phyloP scores from a whole-genome alignment of 2,113 vertebrate species.

The Sclerurus mexicanus region DNA sequence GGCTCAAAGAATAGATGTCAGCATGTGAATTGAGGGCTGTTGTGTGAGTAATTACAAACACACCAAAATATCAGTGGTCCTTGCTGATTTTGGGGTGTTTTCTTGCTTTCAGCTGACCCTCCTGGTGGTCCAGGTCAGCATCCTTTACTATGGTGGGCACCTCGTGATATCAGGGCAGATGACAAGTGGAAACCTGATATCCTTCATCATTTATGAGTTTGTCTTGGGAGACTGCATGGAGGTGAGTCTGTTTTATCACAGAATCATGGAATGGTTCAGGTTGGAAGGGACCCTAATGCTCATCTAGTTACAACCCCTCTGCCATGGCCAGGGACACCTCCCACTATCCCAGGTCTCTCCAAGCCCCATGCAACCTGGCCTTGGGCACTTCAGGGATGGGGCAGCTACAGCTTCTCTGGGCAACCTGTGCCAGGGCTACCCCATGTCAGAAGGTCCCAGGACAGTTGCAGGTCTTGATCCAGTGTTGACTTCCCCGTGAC shows the following conservation, averaged over 20 bases:
- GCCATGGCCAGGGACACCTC: background rate
- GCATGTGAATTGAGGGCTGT: background rate
- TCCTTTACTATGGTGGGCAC: constrained; percentile 93
- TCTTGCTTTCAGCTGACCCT: constrained; percentile 81
- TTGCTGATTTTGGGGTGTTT: background rate
- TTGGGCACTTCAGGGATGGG: background rate
- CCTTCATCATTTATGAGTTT: constrained; percentile 93
- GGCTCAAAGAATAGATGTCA: background rate
- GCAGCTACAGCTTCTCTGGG: background rate
- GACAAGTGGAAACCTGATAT: constrained; percentile 86
- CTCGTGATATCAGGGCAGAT: constrained; percentile 90
- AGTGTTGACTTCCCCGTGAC: background rate
- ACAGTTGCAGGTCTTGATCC: background rate
- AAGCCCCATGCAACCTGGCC: background rate
- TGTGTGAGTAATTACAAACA: background rate
- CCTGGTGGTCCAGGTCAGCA: constrained; percentile 87
- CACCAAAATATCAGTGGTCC: background rate
- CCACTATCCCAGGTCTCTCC: background rate
- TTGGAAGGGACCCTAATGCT: background rate
- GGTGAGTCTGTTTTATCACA: constrained; percentile 70
- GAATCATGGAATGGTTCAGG: background rate
- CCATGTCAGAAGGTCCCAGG: background rate
- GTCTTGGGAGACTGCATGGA: constrained; percentile 91
- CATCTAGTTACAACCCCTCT: background rate
- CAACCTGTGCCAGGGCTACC: background rate